These are phyloP conservation scores for Mastomys natalensis DNA, from an alignment of 2,113 vertebrate genomes.

Conservation along the genomic window DNA sequence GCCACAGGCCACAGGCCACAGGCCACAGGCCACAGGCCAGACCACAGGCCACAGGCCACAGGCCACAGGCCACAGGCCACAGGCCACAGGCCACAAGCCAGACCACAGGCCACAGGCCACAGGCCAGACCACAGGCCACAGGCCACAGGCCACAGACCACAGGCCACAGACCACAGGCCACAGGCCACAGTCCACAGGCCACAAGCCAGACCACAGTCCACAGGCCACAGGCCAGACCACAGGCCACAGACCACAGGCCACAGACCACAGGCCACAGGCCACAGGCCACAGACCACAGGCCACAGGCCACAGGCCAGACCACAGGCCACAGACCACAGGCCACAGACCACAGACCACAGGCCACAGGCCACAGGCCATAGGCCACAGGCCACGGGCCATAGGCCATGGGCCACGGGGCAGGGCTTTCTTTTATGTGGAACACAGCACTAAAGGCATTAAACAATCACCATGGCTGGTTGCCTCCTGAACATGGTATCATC, in stretches of 20 bases:
- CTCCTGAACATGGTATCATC: neutral
- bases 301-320: rapidly evolving
- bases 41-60: rapidly evolving
- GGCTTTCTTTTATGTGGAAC: rapidly evolving
- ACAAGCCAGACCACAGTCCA: rapidly evolving
- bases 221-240: too few relatives aligned
- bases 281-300: too few relatives aligned
- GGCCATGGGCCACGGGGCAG: rapidly evolving
- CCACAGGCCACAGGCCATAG: rapidly evolving
- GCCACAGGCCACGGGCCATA: neutral
- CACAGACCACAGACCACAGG: rapidly evolving
- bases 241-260: rapidly evolving
- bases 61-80: rapidly evolving
- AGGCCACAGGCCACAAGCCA: rapidly evolving
- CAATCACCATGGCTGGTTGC: neutral
- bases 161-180: rapidly evolving
- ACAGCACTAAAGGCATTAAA: rapidly evolving
- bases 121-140: rapidly evolving
- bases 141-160: rapidly evolving
- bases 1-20: too few relatives aligned
- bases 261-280: rapidly evolving
- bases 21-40: too few relatives aligned
- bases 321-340: rapidly evolving
- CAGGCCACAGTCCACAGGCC: rapidly evolving
- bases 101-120: neutral